Evolutionary conservation across 2,113 vertebrate genomes (phyloP), one percentile per base, ranked within the genome.

Genomic region (Lontra canadensis): DNA sequence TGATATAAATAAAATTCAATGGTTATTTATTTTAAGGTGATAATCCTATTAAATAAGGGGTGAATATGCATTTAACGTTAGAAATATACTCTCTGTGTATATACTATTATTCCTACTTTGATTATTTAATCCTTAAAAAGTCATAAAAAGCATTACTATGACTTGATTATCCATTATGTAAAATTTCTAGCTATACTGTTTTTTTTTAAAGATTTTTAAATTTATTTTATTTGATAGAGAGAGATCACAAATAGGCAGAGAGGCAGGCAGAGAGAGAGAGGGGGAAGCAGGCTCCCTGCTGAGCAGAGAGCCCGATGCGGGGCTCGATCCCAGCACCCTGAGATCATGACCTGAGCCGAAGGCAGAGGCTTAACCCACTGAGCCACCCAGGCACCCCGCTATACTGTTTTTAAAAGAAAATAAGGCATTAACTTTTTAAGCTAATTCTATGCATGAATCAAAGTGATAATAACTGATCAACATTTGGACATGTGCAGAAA

Each of bases 1-100:
- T 95, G n/a, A 94, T 61, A 98, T 97, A 98, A 97, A 44, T 83
- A 80, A 93, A 95, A 97, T 87, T 95, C 34, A 94, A 86, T 20
- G 52, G 20, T 94, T 97, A 87, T 0, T 5, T n/a, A 55, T 93
- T 55, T 98, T 96, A 88, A 95, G 63, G 31, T 96, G 29, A 82
- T 3, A 21, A 52, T 93, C 98, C 42, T 95, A 95, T 91, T 97
- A 97, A 67, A 61, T 96, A 94, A 94, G 88, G 61, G 7, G 14
- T 92, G 87, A 94, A 42, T 65, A 71, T 13, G 14, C 49, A 97
- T 96, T 97, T 94, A 96, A 97, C 31, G 26, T 17, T 94, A 80
- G n/a, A 88, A 97, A 55, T 69, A 36, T 7, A 90, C 34, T 87
- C 20, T 96, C 87, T 4, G 90, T 67, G 82, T 67, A 71, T 20